Percentiles rank a stretch among this genome's conserved stretches.
These are phyloP conservation scores for Mohoua ochrocephala DNA, from an alignment of 2,113 vertebrate species.

Conservation along the genomic window DNA sequence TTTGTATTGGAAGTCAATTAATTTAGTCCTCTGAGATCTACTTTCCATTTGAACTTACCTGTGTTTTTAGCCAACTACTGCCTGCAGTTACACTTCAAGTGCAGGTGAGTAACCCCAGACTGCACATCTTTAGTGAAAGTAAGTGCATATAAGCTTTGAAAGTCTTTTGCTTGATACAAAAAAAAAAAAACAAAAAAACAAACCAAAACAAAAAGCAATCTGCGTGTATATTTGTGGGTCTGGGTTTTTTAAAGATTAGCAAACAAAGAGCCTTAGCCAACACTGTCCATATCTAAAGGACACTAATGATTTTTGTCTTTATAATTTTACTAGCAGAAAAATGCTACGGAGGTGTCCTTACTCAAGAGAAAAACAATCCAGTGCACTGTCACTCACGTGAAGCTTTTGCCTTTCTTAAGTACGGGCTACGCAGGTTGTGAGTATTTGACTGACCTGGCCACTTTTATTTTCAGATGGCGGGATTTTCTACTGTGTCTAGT, in stretches of 20 bases:
- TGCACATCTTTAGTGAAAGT: not conserved
- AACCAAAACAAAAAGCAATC: not conserved
- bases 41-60: slow-evolving; percentile 32
- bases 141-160: not conserved
- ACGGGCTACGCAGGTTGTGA: slow-evolving; percentile 37
- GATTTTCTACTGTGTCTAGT: slow-evolving; percentile 33
- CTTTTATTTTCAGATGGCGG: slow-evolving; percentile 14
- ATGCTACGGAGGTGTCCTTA: not conserved
- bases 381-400: slow-evolving; percentile 27
- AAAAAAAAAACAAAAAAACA: not conserved
- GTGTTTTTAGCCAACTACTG: not conserved
- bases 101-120: not conserved
- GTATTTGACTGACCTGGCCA: slow-evolving; percentile 27
- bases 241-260: not conserved
- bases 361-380: slow-evolving; percentile 6
- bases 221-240: not conserved
- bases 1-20: not conserved
- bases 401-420: slow-evolving; percentile 55
- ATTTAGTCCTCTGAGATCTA: not conserved
- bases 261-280: not conserved
- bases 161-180: not conserved
- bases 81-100: not conserved
- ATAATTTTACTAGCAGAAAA: not conserved
- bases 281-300: not conserved
- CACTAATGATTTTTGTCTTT: not conserved